Evolutionary conservation across 2,113 vertebrate species (phyloP), one percentile per base, ranked within the genome.

Genomic region (Anarrhichthys ocellatus): DNA sequence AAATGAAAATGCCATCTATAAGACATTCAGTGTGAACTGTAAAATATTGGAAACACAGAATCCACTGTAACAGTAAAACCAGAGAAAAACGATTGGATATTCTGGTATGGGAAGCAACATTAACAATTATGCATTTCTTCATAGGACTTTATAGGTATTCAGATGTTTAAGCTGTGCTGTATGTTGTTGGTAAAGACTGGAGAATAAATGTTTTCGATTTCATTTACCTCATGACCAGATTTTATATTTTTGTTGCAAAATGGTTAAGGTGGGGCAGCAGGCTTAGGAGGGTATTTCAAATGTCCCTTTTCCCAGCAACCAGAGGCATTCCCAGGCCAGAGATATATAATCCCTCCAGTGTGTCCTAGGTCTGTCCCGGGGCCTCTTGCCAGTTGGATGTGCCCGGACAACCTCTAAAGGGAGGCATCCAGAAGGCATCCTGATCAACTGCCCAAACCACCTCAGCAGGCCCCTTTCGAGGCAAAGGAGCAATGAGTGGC

Each of bases 171-270:
- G 32, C 22, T 29, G 1, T 71, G 18, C 11, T 87, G 27, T 68
- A 44, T 15, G 48, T 73, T 73, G 34, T 71, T 63, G 76, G 20
- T 66, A 34, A 69, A 81, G 63, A 10, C 38, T 82, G 38, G 24
- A 61, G n/a, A 87, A 82, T 86, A 81, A 63, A 80, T 86, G 6
- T 63, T 14, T 85, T 50, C 3, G 66, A 40, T 86, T 80, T 58
- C 27, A 42, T 68, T 77, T 68, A 48, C 54, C 22, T 56, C 17
- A 29, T 18, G 9, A 72, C 17, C 2, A 61, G 1, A 44, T 58
- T 73, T 75, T 24, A 52, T 71, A 0, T 50, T 74, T 76, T 59
- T 81, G 24, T 73, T 64, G 5, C 9, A 27, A 56, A 24, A 24
- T n/a, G 24, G 54, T 56, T 13, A n/a, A 0, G n/a, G 3, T 0